Evolutionary conservation across 2,113 vertebrate genomes (phyloP), one percentile per base, ranked within the genome.

Genomic region (Gopherus flavomarginatus): DNA sequence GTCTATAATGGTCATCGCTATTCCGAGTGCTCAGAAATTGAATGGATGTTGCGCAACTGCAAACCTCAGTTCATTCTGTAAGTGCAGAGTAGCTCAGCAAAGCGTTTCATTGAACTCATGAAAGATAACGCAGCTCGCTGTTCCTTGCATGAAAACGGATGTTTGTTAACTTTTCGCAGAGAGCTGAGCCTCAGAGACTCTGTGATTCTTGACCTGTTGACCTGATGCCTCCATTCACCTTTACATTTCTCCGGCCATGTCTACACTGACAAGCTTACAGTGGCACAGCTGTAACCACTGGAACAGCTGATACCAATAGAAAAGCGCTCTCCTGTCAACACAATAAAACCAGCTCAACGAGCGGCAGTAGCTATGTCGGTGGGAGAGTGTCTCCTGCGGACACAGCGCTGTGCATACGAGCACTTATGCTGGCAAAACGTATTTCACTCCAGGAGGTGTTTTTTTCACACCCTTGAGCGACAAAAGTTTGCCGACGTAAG

Each of bases 11-110:
- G 75, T 92, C 96, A 90, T 96, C 83, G 69, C 88, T 81, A 79
- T 94, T 83, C 69, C 93, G 84, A 87, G 89, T 91, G 78, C 92
- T 94, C 77, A 83, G 93, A 96, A 90, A n/a, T 7, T 38, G 88
- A 90, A 26, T 93, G 91, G 93, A 82, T 57, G 80, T 49, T 0
- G 11, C 54, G 35, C 2, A 3, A 85, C 29, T n/a, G 49, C 59
- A 88, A 82, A 92, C 80, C 88, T 92, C 85, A 52, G 50, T 88
- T 90, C 91, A 93, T 53, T 29, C 86, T 80, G 65, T 27, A 8
- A 26, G 75, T 26, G 24, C 86, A 85, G 89, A 89, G 87, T 72
- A 89, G 87, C 94, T 95, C 3, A 0, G 56, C 16, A 11, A 81
- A 96, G 78, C 85, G 85, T 93, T 85, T 9, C 31, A 12, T 81